Base-by-base conservation (phyloP, 2,113 vertebrate genomes). In the Grallaria varia region DNA sequence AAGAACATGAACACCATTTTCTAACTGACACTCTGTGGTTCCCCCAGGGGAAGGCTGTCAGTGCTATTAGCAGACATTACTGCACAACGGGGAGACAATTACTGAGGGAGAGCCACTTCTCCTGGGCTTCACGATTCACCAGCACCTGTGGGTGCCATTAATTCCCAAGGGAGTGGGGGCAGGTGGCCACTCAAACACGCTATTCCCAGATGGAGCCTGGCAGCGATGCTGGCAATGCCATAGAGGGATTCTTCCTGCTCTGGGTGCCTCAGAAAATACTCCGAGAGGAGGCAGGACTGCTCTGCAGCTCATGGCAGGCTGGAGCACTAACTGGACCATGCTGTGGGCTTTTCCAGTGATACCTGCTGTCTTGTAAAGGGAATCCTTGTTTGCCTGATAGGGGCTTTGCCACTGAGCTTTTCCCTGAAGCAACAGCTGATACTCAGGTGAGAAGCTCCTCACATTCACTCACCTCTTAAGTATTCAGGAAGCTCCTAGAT, bases 101-200 rank as follows among this genome's bases (percentile, higher is more conserved):
- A 37, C 81, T 72, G 30, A 0, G 1, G 50, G 31, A 71, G 60
- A 94, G 44, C 49, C 33, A 0, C 64, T 89, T 67, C 84, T 94
- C 21, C 74, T 40, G 74, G 78, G 49, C n/a, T 91, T 50, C 30
- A 28, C 56, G 69, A 85, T 83, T 95, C 87, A 85, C 67, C 53
- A 44, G 82, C 62, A 62, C 28, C 22, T 25, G 69, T 50, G 28
- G 86, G 62, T 73, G 62, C 58, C 66, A 18, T 55, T 40, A 40
- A 47, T 74, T 40, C 52, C 35, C 39, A 17, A 4, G 58, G 69
- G 47, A 55, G 35, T 0, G 2, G 45, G 66, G 66, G 47, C 77
- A 81, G 45, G 69, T 24, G 64, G 74, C 56, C 60, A 77, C 55
- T 28, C 8, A 28, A 89, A 37, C 12, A 1, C 1, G 1, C 24